Evolutionary conservation across 2,888 invertebrate species (phyloP), one percentile per base, ranked within the genome.

Genomic region (Gastrophysa polygoni): DNA sequence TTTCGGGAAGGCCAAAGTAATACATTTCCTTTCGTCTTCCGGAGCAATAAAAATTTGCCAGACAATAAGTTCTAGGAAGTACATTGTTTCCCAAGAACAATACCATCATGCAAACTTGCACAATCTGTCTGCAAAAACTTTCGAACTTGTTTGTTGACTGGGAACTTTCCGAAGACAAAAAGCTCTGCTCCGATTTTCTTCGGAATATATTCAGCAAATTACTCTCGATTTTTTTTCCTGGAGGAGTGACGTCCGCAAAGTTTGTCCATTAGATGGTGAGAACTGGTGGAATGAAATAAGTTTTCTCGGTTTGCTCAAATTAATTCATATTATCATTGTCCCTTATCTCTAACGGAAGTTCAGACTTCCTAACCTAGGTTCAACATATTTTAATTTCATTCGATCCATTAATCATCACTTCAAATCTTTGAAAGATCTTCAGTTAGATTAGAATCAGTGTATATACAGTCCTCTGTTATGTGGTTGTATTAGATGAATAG

Each of bases 51-150:
- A 75, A 75, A 75, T 75, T 74, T 75, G 67, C 72, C 73, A 74
- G 72, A 75, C 75, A 74, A 73, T 74, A 73, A 72, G 68, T 73
- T 72, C 62, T 62, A 70, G 68, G 73, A 73, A 73, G 75, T 75
- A 74, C 74, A 75, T 74, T 74, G 74, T 74, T 74, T 74, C 72
- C 74, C 64, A 75, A 72, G 73, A 75, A 75, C 75, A 75, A 75
- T 75, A 72, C 73, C 73, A 73, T 74, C 73, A 73, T 71, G 74
- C 73, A 75, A 75, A 75, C 74, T 75, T 73, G 68, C 72, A 73
- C 74, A 73, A 75, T 75, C 75, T 74, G 75, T 75, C 75, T 75
- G 66, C 73, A 73, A 73, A 73, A 75, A 75, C 73, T 74, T 75
- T 55, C 62, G 51, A 72, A 71, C 69, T 72, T 72, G 69, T 72